Base-by-base conservation (phyloP, 2,888 invertebrate species). In the Rhagonycha fulva region DNA sequence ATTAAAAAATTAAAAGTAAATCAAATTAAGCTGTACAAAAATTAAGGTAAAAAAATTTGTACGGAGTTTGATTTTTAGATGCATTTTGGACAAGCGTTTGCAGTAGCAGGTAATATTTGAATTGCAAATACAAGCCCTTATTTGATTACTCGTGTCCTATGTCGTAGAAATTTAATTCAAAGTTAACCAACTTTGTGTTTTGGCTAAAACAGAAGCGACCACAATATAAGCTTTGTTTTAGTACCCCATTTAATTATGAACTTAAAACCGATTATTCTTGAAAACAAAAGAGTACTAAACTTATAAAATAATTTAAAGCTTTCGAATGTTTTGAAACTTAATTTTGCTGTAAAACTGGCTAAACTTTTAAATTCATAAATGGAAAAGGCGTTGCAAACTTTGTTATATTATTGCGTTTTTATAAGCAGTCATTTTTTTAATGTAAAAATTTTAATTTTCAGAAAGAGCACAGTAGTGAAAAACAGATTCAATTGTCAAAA, bases 401-500 rank as follows among this genome's bases (percentile, higher is more conserved):
- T 23, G 62, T 62, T 62, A 62, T 47, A 47, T 23, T 62, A 24
- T 63, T 62, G 32, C 70, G 61, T 74, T 62, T 23, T 14, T 28
- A 14, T 14, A n/a, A 63, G 61, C 28, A 28, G 47, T 47, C 47
- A 68, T 70, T 68, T 74, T 68, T 62, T 70, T 60, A 68, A 62
- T 24, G 32, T 32, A 4, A 12, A 68, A 71, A 76, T 68, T 79
- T 76, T 81, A 79, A 81, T 77, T 90, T 90, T 69, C 91, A 94
- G 94, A 90, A 91, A 86, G 90, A 91, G 72, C 87, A 90, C 84
- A 93, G 92, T 81, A 91, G 91, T 80, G 92, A 93, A 83, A 92
- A 91, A 88, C 93, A 93, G 84, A 91, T 94, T 86, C 91, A 92
- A 79, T 88, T 96, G 82, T 92, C 93, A 83, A 91, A 91, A 86